Conservation (phyloP, 2,113 vertebrate genomes). For the Oreochromis niloticus region DNA sequence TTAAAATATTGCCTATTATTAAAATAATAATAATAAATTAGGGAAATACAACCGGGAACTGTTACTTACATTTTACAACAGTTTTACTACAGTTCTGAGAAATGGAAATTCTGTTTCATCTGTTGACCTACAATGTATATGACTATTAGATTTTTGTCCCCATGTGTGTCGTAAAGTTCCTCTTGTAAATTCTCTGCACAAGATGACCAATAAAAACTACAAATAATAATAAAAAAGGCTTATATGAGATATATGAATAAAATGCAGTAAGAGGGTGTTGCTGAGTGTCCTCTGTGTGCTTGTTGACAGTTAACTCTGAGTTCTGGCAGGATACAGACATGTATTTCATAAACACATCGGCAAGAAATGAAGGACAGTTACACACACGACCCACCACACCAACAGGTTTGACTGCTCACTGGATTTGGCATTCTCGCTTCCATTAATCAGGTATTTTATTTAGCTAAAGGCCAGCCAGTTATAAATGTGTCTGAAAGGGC, state of each 20-base stretch:
- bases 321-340: not conserved
- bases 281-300: not conserved
- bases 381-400: not conserved
- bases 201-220: too few relatives aligned
- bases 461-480: not conserved
- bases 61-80: too few relatives aligned
- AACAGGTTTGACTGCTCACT: conserved; percentile 34
- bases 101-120: too few relatives aligned
- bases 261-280: not conserved
- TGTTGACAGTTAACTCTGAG: not conserved
- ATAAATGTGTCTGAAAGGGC: not conserved
- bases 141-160: too few relatives aligned
- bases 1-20: too few relatives aligned
- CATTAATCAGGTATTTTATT: not conserved
- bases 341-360: not conserved
- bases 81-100: too few relatives aligned
- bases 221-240: not conserved
- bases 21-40: too few relatives aligned
- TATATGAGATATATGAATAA: not conserved
- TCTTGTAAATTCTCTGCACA: too few relatives aligned
- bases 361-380: not conserved
- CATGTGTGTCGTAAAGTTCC: too few relatives aligned
- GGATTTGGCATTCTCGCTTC: not conserved
- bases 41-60: too few relatives aligned
- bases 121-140: too few relatives aligned